Evolutionary conservation across 2,797 vertebrate species (phyloP).

Genomic region (Lates japonicus): DNA sequence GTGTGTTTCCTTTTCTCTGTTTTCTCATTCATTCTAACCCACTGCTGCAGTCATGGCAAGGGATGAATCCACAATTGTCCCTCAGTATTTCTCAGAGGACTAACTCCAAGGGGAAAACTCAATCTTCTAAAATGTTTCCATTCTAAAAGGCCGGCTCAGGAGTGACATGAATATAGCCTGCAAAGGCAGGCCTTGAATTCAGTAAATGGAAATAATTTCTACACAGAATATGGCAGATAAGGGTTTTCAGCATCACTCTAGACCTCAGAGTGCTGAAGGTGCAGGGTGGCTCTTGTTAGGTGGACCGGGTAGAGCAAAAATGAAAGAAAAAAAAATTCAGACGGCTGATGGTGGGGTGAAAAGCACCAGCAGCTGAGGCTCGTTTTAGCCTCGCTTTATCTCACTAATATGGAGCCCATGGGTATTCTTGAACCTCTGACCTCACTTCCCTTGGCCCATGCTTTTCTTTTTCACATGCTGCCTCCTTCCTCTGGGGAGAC

Average conservation of each 20-base stretch:
- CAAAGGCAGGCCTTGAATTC: constrained; percentile 37
- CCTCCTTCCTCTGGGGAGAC: constrained; percentile 22
- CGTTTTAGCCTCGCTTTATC: constrained; percentile 49
- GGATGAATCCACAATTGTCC: constrained; percentile 61
- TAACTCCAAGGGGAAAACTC: constrained; percentile 50
- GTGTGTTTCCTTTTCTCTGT: constrained; percentile 31
- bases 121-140: constrained; percentile 49
- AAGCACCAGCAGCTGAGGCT: constrained; percentile 40
- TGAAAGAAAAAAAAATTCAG: constrained; percentile 11
- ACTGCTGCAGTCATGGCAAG: constrained; percentile 42
- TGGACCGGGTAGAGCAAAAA: constrained; percentile 15
- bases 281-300: background rate
- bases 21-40: constrained; percentile 53
- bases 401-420: constrained; percentile 48
- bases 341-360: constrained; percentile 29
- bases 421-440: constrained; percentile 59
- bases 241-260: background rate
- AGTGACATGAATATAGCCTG: constrained; percentile 29
- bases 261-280: background rate
- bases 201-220: constrained; percentile 38
- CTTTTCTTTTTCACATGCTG: constrained; percentile 30
- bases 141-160: constrained; percentile 22
- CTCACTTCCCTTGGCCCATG: constrained; percentile 21
- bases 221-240: constrained; percentile 12
- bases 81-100: constrained; percentile 56